These are phyloP conservation scores for Archegozetes longisetosus DNA, from an alignment of 1,140 invertebrate genomes.

Conservation along the genomic window DNA sequence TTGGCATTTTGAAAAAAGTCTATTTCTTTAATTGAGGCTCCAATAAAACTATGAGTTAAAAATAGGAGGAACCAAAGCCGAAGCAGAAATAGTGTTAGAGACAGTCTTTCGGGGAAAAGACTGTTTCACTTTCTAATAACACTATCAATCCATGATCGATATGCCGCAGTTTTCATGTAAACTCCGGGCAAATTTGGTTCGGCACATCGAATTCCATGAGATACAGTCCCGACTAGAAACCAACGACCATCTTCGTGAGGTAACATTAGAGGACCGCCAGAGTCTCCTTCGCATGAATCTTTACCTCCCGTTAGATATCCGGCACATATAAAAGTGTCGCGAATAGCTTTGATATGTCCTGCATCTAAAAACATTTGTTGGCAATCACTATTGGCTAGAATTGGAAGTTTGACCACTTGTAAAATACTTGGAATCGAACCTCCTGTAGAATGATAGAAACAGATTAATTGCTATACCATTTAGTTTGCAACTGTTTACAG, in stretches of 20 bases:
- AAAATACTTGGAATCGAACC: slow-evolving; percentile 71
- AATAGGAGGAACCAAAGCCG: too few species aligned
- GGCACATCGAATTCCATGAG: slow-evolving; percentile 86
- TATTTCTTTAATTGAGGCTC: too few species aligned
- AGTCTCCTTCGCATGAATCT: slow-evolving; percentile 67
- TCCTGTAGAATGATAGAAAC: slow-evolving; percentile 32
- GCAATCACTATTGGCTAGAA: slow-evolving; percentile 75
- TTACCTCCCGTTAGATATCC: slow-evolving; percentile 80
- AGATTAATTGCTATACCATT: not conserved
- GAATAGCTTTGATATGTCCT: slow-evolving; percentile 67
- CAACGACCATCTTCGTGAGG: slow-evolving; percentile 66
- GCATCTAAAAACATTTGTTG: slow-evolving; percentile 85
- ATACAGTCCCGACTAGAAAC: slow-evolving; percentile 78
- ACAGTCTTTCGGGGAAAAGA: too few species aligned
- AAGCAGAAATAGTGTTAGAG: too few species aligned
- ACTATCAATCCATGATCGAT: slow-evolving; percentile 62
- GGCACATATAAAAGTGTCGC: slow-evolving; percentile 79
- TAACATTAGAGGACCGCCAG: slow-evolving; percentile 60
- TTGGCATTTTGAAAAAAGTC: too few species aligned
- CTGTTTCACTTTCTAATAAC: slow-evolving; percentile 1
- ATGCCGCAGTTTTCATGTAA: slow-evolving; percentile 79
- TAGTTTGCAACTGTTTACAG: too few species aligned
- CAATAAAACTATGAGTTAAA: too few species aligned
- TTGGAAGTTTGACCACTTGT: slow-evolving; percentile 78
- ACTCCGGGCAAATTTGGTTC: slow-evolving; percentile 60